phyloP scores from a whole-genome alignment of 2,113 vertebrate genomes.

The Hystrix brachyura region DNA sequence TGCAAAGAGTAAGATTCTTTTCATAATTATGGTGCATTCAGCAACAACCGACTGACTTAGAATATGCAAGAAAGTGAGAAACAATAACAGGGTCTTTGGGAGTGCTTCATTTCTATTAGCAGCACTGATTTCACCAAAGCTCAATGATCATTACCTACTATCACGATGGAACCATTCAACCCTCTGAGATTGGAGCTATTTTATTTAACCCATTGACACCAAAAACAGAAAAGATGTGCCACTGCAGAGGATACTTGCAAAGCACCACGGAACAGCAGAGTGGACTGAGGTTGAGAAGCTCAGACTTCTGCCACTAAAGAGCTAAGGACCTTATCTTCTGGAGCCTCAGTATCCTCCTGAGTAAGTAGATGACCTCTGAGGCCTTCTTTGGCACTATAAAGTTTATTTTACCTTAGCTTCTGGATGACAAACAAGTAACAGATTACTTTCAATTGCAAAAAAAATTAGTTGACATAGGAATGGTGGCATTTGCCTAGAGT shows the following conservation, averaged over 20 bases:
- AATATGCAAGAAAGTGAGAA: constrained; percentile 86
- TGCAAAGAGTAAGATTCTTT: constrained; percentile 89
- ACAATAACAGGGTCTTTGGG: constrained; percentile 86
- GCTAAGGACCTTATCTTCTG: background rate
- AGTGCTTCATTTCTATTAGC: constrained; percentile 88
- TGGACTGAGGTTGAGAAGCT: constrained; percentile 13
- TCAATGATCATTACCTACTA: constrained; percentile 87
- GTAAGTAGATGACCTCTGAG: constrained; percentile 19
- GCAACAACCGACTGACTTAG: constrained; percentile 87
- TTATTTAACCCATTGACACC: constrained; percentile 83
- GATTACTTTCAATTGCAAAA: constrained; percentile 38
- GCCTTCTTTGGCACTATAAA: constrained; percentile 4
- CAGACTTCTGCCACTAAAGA: background rate
- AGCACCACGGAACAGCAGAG: background rate
- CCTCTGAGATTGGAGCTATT: constrained; percentile 76
- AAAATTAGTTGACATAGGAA: background rate
- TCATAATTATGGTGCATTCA: constrained; percentile 92
- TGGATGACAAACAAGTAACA: constrained; percentile 37
- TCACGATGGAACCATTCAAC: constrained; percentile 83
- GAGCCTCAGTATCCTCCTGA: constrained; percentile 44
- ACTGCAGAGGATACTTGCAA: constrained; percentile 62
- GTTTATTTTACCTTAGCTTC: constrained; percentile 36
- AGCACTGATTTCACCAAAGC: constrained; percentile 87
- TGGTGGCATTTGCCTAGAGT: background rate
- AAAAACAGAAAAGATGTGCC: constrained; percentile 79